Evolutionary conservation across 2,797 vertebrate genomes (phyloP).

Genomic region (Balearica regulorum): DNA sequence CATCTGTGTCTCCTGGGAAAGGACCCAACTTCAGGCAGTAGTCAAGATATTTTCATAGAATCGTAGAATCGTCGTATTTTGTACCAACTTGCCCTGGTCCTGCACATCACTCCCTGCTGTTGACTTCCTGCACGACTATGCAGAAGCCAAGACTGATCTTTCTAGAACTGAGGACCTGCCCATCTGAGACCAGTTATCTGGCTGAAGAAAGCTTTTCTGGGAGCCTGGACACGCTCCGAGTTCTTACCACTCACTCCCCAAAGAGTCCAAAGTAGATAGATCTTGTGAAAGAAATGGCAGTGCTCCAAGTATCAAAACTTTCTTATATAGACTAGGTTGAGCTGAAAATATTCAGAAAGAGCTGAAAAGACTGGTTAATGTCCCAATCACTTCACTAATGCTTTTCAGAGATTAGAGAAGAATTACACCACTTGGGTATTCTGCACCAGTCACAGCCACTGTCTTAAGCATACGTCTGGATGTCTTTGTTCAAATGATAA

Average conservation of each 20-base stretch:
- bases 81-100: background rate
- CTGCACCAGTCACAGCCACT: background rate
- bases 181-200: background rate
- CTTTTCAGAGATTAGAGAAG: background rate
- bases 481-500: background rate
- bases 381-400: background rate
- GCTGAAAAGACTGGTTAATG: background rate
- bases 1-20: background rate
- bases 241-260: background rate
- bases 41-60: rapidly evolving
- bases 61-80: background rate
- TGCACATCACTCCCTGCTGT: background rate
- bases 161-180: background rate
- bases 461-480: background rate
- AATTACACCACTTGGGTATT: background rate
- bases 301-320: background rate
- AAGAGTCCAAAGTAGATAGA: background rate
- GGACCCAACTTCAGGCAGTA: background rate
- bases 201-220: background rate
- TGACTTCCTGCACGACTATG: rapidly evolving
- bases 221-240: background rate
- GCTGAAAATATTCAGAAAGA: background rate
- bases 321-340: background rate
- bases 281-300: background rate
- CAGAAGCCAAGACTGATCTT: background rate